Percentiles rank a stretch among this genome's conserved stretches.
phyloP scores from a whole-genome alignment of 2,888 invertebrate species.

The Drosophila aldrichi region DNA sequence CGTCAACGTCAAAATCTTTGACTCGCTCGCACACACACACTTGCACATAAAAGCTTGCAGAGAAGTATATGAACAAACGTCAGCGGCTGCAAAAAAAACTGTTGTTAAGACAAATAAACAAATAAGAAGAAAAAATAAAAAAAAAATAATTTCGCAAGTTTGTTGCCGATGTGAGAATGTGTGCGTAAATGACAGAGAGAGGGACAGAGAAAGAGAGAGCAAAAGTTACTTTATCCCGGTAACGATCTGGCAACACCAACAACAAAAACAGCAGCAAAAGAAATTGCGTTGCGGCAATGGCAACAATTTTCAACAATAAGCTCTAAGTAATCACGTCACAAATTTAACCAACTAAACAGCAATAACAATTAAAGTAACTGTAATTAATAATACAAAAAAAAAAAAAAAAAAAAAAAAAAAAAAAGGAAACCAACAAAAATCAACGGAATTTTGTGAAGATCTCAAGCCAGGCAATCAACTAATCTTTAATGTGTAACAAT shows the following conservation, averaged over 20 bases:
- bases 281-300: conserved; percentile 73
- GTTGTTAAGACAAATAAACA: conserved; percentile 71
- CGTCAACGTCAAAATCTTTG: conserved; percentile 32
- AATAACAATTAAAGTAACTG: conserved; percentile 11
- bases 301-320: conserved; percentile 62
- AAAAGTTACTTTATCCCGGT: conserved; percentile 66
- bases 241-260: conserved; percentile 75
- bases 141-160: conserved; percentile 63
- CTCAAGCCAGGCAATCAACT: conserved; percentile 23
- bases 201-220: conserved; percentile 39
- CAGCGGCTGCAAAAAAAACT: conserved; percentile 48
- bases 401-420: neutral
- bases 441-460: conserved; percentile 20
- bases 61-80: conserved; percentile 45
- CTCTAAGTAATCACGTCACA: conserved; percentile 26
- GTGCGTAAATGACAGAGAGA: conserved; percentile 10
- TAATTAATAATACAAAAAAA: neutral
- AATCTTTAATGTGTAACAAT: conserved; percentile 53
- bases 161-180: conserved; percentile 37
- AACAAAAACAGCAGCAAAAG: conserved; percentile 68
- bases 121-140: conserved; percentile 48
- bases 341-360: conserved; percentile 11
- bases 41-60: conserved; percentile 42
- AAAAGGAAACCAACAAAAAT: conserved; percentile 1
- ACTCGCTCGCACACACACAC: conserved; percentile 28